phyloP scores from a whole-genome alignment of 2,797 vertebrate species.

The Centropyge bicolor region DNA sequence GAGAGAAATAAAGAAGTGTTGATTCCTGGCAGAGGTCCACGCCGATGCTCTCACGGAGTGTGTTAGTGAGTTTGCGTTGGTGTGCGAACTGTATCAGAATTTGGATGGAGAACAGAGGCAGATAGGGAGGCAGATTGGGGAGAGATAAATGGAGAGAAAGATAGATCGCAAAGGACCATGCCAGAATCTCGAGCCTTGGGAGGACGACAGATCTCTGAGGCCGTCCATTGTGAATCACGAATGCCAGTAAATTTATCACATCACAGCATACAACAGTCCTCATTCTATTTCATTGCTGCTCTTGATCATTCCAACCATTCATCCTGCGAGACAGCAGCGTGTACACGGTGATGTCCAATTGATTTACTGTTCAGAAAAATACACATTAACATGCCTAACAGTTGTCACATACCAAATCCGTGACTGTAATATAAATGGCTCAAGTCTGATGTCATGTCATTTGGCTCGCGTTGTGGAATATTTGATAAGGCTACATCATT shows the following conservation, averaged over 20 bases:
- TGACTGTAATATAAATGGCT: slow-evolving; percentile 63
- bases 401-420: slow-evolving; percentile 56
- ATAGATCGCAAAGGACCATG: slow-evolving; percentile 47
- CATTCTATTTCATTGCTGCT: slow-evolving; percentile 50
- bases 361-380: slow-evolving; percentile 61
- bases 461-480: slow-evolving; percentile 53
- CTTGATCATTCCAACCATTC: slow-evolving; percentile 58
- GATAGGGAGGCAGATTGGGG: slow-evolving; percentile 47
- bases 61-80: slow-evolving; percentile 44
- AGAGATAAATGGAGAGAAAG: slow-evolving; percentile 55
- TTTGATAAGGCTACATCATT: slow-evolving; percentile 70
- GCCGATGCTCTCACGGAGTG: slow-evolving; percentile 31
- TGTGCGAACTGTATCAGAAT: slow-evolving; percentile 53
- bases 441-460: slow-evolving; percentile 50
- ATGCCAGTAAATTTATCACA: slow-evolving; percentile 57
- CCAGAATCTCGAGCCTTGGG: slow-evolving; percentile 53
- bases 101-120: slow-evolving; percentile 64
- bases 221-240: slow-evolving; percentile 43
- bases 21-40: slow-evolving; percentile 49
- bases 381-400: slow-evolving; percentile 59
- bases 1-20: slow-evolving; percentile 23
- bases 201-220: slow-evolving; percentile 43
- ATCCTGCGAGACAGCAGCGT: slow-evolving; percentile 36
- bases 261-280: slow-evolving; percentile 42
- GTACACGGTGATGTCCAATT: slow-evolving; percentile 52